phyloP scores from a whole-genome alignment of 2,888 invertebrate species.

The Philhelius pedissequus region DNA sequence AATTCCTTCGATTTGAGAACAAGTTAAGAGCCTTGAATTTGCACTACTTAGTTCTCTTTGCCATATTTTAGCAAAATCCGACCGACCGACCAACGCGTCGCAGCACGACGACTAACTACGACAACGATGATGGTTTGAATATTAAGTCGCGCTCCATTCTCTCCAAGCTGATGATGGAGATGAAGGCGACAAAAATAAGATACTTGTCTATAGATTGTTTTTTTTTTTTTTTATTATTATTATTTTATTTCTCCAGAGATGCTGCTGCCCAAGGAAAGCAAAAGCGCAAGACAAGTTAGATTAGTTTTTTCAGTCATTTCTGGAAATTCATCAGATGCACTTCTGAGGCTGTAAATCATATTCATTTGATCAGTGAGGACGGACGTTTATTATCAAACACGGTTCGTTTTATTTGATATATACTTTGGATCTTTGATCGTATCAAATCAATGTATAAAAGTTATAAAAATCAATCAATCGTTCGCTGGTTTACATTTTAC shows the following conservation, averaged over 20 bases:
- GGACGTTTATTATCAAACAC: background rate
- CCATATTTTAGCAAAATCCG: slow-evolving; percentile 26
- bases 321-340: slow-evolving; percentile 69
- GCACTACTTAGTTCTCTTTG: slow-evolving; percentile 59
- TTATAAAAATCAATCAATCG: slow-evolving; percentile 32
- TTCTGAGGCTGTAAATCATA: slow-evolving; percentile 64
- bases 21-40: slow-evolving; percentile 59
- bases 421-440: background rate
- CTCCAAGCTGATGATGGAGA: slow-evolving; percentile 42
- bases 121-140: slow-evolving; percentile 7
- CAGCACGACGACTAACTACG: background rate
- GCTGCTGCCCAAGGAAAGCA: slow-evolving; percentile 67
- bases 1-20: slow-evolving; percentile 35
- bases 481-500: slow-evolving; percentile 41
- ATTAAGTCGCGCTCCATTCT: slow-evolving; percentile 56
- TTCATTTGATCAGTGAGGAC: background rate
- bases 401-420: background rate
- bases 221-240: background rate
- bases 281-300: slow-evolving; percentile 68
- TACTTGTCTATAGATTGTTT: slow-evolving; percentile 55
- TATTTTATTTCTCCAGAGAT: slow-evolving; percentile 40
- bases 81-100: background rate
- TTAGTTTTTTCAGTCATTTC: slow-evolving; percentile 68
- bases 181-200: slow-evolving; percentile 64
- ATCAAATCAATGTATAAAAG: slow-evolving; percentile 33